Base-by-base conservation (phyloP, 2,888 invertebrate species). In the Ophion obscuratus region DNA sequence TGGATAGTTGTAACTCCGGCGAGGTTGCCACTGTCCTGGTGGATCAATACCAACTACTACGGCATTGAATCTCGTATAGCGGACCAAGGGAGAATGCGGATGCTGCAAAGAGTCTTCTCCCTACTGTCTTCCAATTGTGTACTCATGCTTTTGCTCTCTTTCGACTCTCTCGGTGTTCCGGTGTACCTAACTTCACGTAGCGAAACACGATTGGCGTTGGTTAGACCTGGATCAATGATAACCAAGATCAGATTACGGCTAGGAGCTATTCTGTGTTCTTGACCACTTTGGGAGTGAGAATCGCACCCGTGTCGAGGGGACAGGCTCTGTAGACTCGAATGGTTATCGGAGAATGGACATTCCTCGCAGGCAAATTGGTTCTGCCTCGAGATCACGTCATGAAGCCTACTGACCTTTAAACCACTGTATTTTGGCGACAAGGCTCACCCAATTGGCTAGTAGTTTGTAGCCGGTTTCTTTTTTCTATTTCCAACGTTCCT, bases 31-130 rank as follows among this genome's bases (percentile, higher is more conserved):
- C 70, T 59, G 73, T 77, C 74, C 76, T 76, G 64, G 67, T 78
- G 77, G 86, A 86, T 86, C 86, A 86, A 86, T 86, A 86, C 85
- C 64, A 53, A 80, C 84, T 73, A 75, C 86, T 61, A 83, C 85
- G 57, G 53, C 83, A 83, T 81, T 74, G 83, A 83, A 86, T 77
- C 73, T 31, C 81, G 59, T 77, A 81, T 64, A 75, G 20, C 31
- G 40, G 59, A 67, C 53, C 61, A 80, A 53, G 17, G 53, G 64
- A 76, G 76, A 76, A 62, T 85, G 80, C 71, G 79, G 53, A 76
- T 80, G 44, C 64, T 83, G 74, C 80, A 53, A 85, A 83, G 71
- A 82, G 66, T 78, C 64, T 44, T 24, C 67, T 57, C 66, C 73
- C 68, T 71, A 27, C 67, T 77, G 76, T 75, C 68, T 71, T 53